These are phyloP conservation scores for Syngnathus floridae DNA, from an alignment of 2,113 vertebrate species.

Conservation along the genomic window DNA sequence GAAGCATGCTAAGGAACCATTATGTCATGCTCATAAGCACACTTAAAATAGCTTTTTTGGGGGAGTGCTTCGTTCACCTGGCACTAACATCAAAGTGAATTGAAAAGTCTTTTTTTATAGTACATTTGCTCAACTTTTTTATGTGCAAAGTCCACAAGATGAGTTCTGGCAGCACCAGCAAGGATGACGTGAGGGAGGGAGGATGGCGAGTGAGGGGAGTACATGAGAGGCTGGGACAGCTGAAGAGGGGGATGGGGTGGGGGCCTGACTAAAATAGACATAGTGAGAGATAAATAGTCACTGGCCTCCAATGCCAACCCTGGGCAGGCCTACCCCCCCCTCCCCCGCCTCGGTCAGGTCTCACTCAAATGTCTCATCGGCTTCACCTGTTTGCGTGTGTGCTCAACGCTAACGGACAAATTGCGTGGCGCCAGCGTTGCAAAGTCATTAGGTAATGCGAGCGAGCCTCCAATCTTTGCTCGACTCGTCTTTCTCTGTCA, in stretches of 20 bases:
- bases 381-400: constrained; percentile 52
- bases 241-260: constrained; percentile 69
- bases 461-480: constrained; percentile 12
- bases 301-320: constrained; percentile 35
- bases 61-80: neutral
- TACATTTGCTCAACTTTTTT: constrained; percentile 22
- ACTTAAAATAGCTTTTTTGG: neutral
- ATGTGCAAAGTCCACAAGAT: constrained; percentile 35
- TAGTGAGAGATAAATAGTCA: constrained; percentile 73
- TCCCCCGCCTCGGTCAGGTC: constrained; percentile 54
- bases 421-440: constrained; percentile 14
- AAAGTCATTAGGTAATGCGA: constrained; percentile 35
- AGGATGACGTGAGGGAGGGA: constrained; percentile 39
- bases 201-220: constrained; percentile 23
- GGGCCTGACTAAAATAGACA: constrained; percentile 71
- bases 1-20: neutral
- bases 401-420: constrained; percentile 19
- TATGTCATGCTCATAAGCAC: neutral
- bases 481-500: constrained; percentile 14
- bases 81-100: neutral
- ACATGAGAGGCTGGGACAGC: constrained; percentile 65
- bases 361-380: constrained; percentile 41
- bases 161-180: constrained; percentile 55
- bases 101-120: neutral
- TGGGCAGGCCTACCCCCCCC: constrained; percentile 5